Evolutionary conservation across 2,888 invertebrate species (phyloP), one percentile per base, ranked within the genome.

Genomic region (Cephus rjabovi): DNA sequence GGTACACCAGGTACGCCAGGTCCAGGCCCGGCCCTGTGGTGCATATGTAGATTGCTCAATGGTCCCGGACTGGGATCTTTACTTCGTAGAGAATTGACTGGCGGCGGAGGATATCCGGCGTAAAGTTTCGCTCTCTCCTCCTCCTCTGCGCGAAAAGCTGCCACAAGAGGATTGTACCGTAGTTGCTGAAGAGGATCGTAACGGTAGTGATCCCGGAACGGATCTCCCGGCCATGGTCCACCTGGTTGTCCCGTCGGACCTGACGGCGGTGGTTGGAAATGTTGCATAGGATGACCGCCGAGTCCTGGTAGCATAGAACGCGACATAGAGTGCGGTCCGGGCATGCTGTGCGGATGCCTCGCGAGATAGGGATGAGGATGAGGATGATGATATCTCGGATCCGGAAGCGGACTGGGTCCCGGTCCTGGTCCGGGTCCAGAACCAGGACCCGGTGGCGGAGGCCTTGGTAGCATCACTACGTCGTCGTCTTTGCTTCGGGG

Each of bases 121-220:
- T 83, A 84, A 88, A 96, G 94, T 92, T 96, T 96, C 71, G 95
- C 95, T 80, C 96, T 94, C 90, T 96, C 95, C 86, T 96, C 92
- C 77, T 92, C 96, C 89, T 96, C 96, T 74, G 95, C 95, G 77
- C 96, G 93, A 89, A 95, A 94, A 3, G 92, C 96, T 86, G 96
- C 96, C 93, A 97, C 95, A 56, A 97, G 92, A 33, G 96, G 96
- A 90, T 96, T 96, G 90, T 96, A 96, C 77, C 96, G 94, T 90
- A 95, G 92, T 77, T 91, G 92, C 78, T 91, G 92, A 82, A 96
- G 93, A 70, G 95, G 95, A 89, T 95, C 95, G 87, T 94, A 94
- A 68, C 94, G 91, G 91, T 95, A 96, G 40, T 94, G 93, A 87
- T 94, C 93, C 76, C 95, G 94, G 92, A 95, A 96, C 15, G 95